Conservation (phyloP, 2,888 invertebrate species). For the Lomographa bimaculata region DNA sequence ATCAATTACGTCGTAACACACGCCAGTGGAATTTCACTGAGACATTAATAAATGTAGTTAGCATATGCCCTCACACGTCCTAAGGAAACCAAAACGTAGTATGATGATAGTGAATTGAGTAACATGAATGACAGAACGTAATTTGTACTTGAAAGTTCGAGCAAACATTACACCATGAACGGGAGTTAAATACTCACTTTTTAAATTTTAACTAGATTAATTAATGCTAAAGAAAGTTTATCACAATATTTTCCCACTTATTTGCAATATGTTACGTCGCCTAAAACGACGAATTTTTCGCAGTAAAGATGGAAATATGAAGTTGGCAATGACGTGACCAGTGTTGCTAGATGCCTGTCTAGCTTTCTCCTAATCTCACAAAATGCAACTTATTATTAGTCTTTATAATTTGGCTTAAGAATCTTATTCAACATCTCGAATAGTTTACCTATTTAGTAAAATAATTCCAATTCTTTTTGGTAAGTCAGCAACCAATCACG, state of each 20-base stretch:
- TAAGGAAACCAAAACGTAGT: slow-evolving; percentile 51
- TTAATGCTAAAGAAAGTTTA: slow-evolving; percentile 74
- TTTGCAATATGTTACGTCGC: slow-evolving; percentile 69
- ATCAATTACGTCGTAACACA: slow-evolving; percentile 53
- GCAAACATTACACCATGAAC: slow-evolving; percentile 45
- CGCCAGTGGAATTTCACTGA: slow-evolving; percentile 39
- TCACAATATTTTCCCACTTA: slow-evolving; percentile 76
- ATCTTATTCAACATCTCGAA: no score
- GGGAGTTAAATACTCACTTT: slow-evolving; percentile 67
- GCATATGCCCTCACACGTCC: slow-evolving; percentile 42
- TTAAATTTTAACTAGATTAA: slow-evolving; percentile 75
- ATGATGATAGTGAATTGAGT: slow-evolving; percentile 71
- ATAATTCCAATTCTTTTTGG: no score
- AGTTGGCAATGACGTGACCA: slow-evolving; percentile 78
- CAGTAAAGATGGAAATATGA: slow-evolving; percentile 60
- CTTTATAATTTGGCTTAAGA: no score
- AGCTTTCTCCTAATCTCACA: no score
- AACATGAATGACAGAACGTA: slow-evolving; percentile 76
- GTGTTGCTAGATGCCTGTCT: slow-evolving; percentile 24
- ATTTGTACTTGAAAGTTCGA: slow-evolving; percentile 63
- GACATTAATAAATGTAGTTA: slow-evolving; percentile 31
- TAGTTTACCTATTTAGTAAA: no score
- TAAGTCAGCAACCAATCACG: no score
- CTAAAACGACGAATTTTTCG: slow-evolving; percentile 64
- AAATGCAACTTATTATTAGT: no score